Base-by-base conservation (phyloP, 2,113 vertebrate genomes). In the Suricata suricatta region DNA sequence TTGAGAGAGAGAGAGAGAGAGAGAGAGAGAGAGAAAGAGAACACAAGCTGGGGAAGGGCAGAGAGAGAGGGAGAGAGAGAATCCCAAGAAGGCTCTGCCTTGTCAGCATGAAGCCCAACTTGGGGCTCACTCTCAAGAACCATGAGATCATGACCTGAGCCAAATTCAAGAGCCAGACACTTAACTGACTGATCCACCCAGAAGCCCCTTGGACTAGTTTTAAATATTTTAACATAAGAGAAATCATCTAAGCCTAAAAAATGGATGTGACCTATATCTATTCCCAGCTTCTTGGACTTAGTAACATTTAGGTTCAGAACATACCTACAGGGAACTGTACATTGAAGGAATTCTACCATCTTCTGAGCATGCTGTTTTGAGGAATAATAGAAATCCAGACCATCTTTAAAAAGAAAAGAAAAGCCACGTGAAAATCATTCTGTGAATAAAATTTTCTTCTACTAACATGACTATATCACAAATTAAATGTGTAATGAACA, bases 271-370 rank as follows among this genome's bases (percentile, higher is more conserved):
- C 23, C 17, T 57, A 79, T 1, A 50, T 33, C 25, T 44, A 88
- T 25, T 81, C 57, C 29, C 83, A 81, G 35, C 33, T 90, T 35
- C 47, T 27, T 90, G 16, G 44, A 86, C 21, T 93, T 87, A 91
- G 63, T 74, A 14, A 90, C 38, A 92, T n/a, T 71, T 71, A 95
- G 31, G 7, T 90, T 95, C 41, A 86, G 74, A 72, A 96, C 81
- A 38, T 99, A 99, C 99, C 99, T 99, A 98, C 98, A 99, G 85
- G 99, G 99, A 88, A 99, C 99, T 0, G 99, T 99, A 93, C 99
- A 99, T 98, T 99, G 99, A 88, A 99, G 99, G 97, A 99, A 99
- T 86, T 99, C 99, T 11, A 99, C 99, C 99, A 99, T 99, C 98
- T 99, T 99, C 99, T 99, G 99, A 63, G 99, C 99, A 0, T 99